Base-by-base conservation (phyloP, 2,888 invertebrate species). In the Campopleginae sp. region DNA sequence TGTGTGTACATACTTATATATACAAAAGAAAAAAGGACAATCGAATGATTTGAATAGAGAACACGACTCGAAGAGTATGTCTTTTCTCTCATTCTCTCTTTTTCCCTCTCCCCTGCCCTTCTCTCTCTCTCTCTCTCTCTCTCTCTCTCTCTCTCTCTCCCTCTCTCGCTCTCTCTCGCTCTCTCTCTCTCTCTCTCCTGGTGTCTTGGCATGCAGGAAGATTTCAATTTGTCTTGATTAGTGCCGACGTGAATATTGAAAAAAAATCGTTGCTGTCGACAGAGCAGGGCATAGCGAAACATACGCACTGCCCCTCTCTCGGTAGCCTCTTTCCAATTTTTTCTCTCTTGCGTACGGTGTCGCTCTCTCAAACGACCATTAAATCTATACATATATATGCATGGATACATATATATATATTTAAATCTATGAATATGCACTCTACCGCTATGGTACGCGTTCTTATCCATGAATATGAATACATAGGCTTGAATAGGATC, bases 141-240 rank as follows among this genome's bases (percentile, higher is more conserved):
- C 71, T 38, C 23, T 54, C 71, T 65, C 48, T 48, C 70, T 68
- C 71, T 27, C 61, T 27, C 63, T 5, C 61, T 44, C 63, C 38
- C 51, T 38, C 66, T 33, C 70, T 54, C 58, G 61, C 38, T 27
- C 48, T 51, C 66, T 33, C 70, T 54, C 46, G n/a, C 10, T n/a
- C 14, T 42, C 58, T 58, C 31, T 23, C 66, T 51, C 72, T 66
- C 66, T 38, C 71, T 38, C 23, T 54, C 71, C 51, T 48, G 19
- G 48, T 54, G 42, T 58, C 17, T 44, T 46, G 80, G 85, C 86
- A 85, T 86, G 87, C 87, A 76, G 87, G 86, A 90, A 90, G 91
- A 92, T 92, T 92, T 91, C 92, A 91, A 92, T 92, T 92, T 91
- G 92, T 92, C 91, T 91, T 90, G 92, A 91, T 92, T 90, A 89